Evolutionary conservation across 2,888 invertebrate species (phyloP).

Genomic region (Formica aserva): DNA sequence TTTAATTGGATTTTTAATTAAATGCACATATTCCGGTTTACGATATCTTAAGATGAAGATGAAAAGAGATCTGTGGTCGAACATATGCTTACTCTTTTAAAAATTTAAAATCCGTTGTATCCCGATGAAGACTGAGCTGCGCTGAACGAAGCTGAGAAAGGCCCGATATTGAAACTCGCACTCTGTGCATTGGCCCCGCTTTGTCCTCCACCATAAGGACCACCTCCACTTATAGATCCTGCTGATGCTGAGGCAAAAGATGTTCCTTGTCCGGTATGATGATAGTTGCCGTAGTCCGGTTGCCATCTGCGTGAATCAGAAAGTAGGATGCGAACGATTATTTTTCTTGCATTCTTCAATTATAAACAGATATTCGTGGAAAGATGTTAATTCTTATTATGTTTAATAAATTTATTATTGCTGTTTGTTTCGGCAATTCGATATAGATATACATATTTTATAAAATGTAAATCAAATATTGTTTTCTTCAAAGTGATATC

Average conservation of each 20-base stretch:
- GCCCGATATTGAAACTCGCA: conserved; percentile 80
- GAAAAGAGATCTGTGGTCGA: neutral
- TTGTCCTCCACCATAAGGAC: conserved; percentile 64
- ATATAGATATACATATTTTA: neutral
- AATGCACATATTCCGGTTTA: neutral
- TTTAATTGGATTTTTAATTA: conserved; percentile 12
- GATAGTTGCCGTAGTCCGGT: conserved; percentile 56
- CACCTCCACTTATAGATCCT: conserved; percentile 71
- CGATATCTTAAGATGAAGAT: neutral
- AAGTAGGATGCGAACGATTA: conserved; percentile 25
- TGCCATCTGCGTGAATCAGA: conserved; percentile 50
- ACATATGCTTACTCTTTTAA: conserved; percentile 30
- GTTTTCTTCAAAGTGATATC: neutral
- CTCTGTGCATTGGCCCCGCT: conserved; percentile 79
- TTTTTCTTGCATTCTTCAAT: neutral
- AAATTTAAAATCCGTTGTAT: conserved; percentile 32
- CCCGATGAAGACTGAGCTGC: conserved; percentile 73
- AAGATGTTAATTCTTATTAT: neutral
- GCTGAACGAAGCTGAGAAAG: conserved; percentile 79
- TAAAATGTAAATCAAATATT: neutral
- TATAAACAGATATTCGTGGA: neutral
- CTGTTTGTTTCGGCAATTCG: neutral
- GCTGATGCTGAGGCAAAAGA: conserved; percentile 77
- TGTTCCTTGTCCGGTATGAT: conserved; percentile 62
- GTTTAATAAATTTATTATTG: neutral